phyloP scores from a whole-genome alignment of 37 sponge, comb jelly and placozoan genomes.

The Ianthella basta region DNA sequence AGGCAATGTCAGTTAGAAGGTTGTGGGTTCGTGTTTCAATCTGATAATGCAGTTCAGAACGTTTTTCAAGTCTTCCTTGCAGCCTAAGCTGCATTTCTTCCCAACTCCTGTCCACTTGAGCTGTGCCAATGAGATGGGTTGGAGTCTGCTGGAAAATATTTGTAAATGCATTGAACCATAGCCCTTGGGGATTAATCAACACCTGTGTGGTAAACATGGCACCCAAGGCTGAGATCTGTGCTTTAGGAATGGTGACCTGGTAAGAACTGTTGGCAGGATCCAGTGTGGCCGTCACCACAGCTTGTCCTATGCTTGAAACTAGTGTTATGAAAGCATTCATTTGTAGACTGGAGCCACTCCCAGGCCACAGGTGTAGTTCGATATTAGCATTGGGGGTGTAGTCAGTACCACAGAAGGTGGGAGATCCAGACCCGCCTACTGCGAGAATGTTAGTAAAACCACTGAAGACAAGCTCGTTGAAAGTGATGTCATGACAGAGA shows the following conservation, averaged over 20 bases:
- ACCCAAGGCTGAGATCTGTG: not conserved
- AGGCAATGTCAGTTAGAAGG: not conserved
- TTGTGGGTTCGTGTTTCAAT: not conserved
- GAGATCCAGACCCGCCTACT: no score
- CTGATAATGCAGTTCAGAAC: not conserved
- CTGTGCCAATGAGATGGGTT: not conserved
- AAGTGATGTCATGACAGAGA: no score
- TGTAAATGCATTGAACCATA: not conserved
- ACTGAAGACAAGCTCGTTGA: no score
- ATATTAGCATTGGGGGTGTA: no score
- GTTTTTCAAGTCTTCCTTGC: not conserved
- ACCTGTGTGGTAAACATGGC: not conserved
- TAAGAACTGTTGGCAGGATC: not conserved
- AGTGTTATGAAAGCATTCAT: no score
- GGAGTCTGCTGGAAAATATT: not conserved
- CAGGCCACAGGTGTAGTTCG: no score
- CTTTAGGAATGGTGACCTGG: not conserved
- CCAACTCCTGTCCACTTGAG: not conserved
- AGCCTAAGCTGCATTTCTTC: slow-evolving; percentile 4
- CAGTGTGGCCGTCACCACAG: not conserved
- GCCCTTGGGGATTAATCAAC: not conserved
- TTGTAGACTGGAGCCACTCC: no score
- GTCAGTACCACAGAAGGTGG: no score
- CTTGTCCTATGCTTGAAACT: no score
- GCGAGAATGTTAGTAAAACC: no score